These are phyloP conservation scores for Anthopleura xanthogrammica DNA, from an alignment of 92 coral and sea anemone species.

Conservation along the genomic window DNA sequence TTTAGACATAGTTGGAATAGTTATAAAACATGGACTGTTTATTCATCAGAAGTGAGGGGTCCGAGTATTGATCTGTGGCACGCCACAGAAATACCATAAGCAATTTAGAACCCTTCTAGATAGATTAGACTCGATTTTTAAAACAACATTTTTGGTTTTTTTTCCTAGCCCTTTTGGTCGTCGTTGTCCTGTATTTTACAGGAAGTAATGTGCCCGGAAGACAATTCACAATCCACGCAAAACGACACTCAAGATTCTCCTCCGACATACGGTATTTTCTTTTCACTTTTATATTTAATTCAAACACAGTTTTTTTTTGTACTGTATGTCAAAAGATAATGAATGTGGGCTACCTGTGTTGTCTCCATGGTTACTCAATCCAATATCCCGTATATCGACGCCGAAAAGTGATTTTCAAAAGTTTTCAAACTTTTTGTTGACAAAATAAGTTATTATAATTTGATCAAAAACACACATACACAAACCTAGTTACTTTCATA, in stretches of 20 bases:
- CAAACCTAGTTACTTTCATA: too few relatives aligned
- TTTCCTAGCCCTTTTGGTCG: constrained; percentile 85
- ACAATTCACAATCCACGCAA: background rate
- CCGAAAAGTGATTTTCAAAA: background rate
- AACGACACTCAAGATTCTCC: constrained; percentile 1
- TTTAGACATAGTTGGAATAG: too few relatives aligned
- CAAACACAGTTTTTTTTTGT: background rate
- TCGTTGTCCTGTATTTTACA: constrained; percentile 67
- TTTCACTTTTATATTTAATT: background rate
- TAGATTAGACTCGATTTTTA: too few relatives aligned
- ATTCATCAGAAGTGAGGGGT: background rate
- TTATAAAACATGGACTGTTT: too few relatives aligned
- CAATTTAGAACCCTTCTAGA: too few relatives aligned
- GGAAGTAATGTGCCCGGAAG: constrained; percentile 62
- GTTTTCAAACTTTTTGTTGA: background rate
- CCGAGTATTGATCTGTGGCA: background rate
- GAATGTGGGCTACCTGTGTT: background rate
- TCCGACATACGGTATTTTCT: constrained; percentile 9
- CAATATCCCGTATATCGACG: background rate
- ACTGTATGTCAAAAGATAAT: background rate
- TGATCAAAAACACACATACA: too few relatives aligned
- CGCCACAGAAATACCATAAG: background rate
- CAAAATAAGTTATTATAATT: too few relatives aligned
- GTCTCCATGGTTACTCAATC: background rate
- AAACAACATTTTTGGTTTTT: background rate